A percentile compares a stretch with the other conserved stretches of the same genome.
Evolutionary conservation across 2,888 invertebrate species (phyloP).

Genomic region (Dusona sp.): DNA sequence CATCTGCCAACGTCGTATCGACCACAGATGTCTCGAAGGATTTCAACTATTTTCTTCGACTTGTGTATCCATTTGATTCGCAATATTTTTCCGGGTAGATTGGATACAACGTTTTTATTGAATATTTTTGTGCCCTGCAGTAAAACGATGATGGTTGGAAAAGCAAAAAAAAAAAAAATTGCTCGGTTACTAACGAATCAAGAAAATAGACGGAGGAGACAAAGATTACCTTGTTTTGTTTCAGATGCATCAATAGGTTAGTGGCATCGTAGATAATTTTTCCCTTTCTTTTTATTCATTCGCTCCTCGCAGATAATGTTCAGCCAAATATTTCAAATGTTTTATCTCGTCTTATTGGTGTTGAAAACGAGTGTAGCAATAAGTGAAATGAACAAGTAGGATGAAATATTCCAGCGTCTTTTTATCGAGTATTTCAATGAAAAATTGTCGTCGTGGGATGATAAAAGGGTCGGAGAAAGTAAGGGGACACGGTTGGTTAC

Average conservation of each 20-base stretch:
- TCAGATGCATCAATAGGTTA: constrained; percentile 83
- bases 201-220: not conserved
- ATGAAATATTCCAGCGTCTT: constrained; percentile 10
- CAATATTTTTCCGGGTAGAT: constrained; percentile 2
- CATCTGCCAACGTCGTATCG: constrained; percentile 58
- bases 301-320: constrained; percentile 57
- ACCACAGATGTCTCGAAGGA: constrained; percentile 59
- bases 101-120: not conserved
- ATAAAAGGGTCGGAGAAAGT: not conserved
- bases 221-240: constrained; percentile 70
- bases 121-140: not conserved
- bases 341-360: constrained; percentile 38
- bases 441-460: constrained; percentile 24
- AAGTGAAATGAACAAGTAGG: constrained; percentile 9
- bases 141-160: not conserved
- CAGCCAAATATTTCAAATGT: constrained; percentile 42
- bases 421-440: constrained; percentile 40
- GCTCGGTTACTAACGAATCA: not conserved
- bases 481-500: constrained; percentile 13
- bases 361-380: constrained; percentile 10
- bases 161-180: not conserved
- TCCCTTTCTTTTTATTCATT: constrained; percentile 60
- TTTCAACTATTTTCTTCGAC: constrained; percentile 31
- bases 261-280: constrained; percentile 78
- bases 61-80: not conserved